Conservation (phyloP, 1,140 invertebrate species). For the Ctenoplectra terminalis region DNA sequence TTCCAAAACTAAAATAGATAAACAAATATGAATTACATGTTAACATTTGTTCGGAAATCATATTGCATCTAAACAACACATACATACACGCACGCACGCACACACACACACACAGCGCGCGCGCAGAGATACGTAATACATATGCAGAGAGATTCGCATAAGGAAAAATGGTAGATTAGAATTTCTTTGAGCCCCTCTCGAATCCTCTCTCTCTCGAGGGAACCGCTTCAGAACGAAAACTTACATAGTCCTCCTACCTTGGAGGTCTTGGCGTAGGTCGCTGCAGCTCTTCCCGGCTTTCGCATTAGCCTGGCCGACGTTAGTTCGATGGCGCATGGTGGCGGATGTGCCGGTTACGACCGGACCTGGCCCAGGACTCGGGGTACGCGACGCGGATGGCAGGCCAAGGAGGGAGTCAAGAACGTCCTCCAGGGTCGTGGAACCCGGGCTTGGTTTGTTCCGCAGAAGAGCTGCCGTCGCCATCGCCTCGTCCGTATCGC, state of each 20-base stretch:
- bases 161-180: conserved; percentile 47
- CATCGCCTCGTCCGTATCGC: conserved; percentile 78
- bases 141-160: conserved; percentile 9
- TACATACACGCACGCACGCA: neutral
- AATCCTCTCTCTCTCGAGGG: conserved; percentile 42
- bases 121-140: too few relatives aligned
- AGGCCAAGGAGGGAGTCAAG: conserved; percentile 94
- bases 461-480: conserved; percentile 79
- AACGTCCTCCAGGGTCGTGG: conserved; percentile 95
- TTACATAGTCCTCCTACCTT: conserved; percentile 92
- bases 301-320: conserved; percentile 81
- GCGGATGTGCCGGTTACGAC: conserved; percentile 83
- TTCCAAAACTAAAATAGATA: neutral
- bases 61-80: neutral
- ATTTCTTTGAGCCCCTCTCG: conserved; percentile 40
- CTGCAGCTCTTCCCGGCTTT: conserved; percentile 86
- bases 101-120: neutral
- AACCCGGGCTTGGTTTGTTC: conserved; percentile 87
- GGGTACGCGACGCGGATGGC: conserved; percentile 87
- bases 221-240: conserved; percentile 83
- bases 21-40: neutral
- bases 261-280: conserved; percentile 86
- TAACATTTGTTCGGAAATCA: neutral
- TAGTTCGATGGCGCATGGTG: conserved; percentile 75
- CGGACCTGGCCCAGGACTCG: conserved; percentile 85